These are phyloP conservation scores for Venusia cambrica DNA, from an alignment of 2,888 invertebrate species.

Conservation along the genomic window DNA sequence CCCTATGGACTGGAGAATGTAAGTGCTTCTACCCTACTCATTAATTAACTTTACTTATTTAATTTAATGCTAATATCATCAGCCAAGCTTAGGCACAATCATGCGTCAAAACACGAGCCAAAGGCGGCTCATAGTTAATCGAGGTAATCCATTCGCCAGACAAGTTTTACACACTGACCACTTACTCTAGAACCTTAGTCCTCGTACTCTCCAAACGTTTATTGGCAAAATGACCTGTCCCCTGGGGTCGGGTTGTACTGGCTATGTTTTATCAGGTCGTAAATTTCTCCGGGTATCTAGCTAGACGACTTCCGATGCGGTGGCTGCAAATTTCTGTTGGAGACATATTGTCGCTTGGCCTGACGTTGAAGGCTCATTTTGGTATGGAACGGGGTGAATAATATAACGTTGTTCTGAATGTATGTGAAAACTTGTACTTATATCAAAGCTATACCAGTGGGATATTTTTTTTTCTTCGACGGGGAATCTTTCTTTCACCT, in stretches of 20 bases:
- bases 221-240: constrained; percentile 40
- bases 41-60: constrained; percentile 6
- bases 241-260: constrained; percentile 49
- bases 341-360: constrained; percentile 36
- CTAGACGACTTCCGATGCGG: constrained; percentile 57
- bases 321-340: constrained; percentile 51
- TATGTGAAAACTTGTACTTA: too few relatives aligned
- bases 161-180: constrained; percentile 62
- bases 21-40: too few relatives aligned
- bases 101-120: constrained; percentile 65
- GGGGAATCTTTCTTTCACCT: too few relatives aligned
- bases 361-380: constrained; percentile 17
- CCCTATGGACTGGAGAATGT: too few relatives aligned
- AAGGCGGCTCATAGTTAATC: constrained; percentile 70
- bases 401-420: too few relatives aligned
- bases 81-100: constrained; percentile 52
- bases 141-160: constrained; percentile 71
- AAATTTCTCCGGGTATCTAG: constrained; percentile 71
- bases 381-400: constrained; percentile 8
- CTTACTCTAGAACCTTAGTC: constrained; percentile 40
- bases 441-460: too few relatives aligned
- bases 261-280: constrained; percentile 71
- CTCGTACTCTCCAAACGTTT: constrained; percentile 18
- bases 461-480: too few relatives aligned
- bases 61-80: constrained; percentile 20